Base-by-base conservation (phyloP, 2,888 invertebrate species). In the Panorpa germanica region DNA sequence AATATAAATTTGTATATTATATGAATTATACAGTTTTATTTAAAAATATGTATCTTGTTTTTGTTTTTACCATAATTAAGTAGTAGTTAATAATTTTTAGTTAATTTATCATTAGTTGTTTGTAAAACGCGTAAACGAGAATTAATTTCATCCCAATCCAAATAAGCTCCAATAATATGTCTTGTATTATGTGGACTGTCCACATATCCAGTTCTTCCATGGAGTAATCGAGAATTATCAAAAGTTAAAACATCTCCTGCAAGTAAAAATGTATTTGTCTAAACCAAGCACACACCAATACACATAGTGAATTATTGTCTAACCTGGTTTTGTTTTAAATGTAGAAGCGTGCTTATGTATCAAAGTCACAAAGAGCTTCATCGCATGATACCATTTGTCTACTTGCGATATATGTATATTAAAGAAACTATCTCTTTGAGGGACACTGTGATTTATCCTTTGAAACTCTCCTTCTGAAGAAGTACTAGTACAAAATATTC, bases 91-190 rank as follows among this genome's bases (percentile, higher is more conserved):
- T n/a, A n/a, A n/a, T n/a, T n/a, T n/a, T n/a, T n/a, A n/a, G n/a
- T n/a, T n/a, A n/a, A n/a, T n/a, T n/a, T n/a, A n/a, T n/a, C n/a
- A n/a, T n/a, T n/a, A n/a, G n/a, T n/a, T n/a, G n/a, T n/a, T n/a
- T n/a, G n/a, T n/a, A n/a, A n/a, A 3, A 55, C 50, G 37, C 68
- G 50, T 32, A 64, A 48, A 36, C 65, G 59, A 2, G 77, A 78
- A 43, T 71, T 71, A 37, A 78, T 62, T 43, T 76, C 71, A 48
- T 81, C 81, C 80, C 80, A 81, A 46, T 77, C 75, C 6, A 80
- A 47, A 45, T 78, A 81, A 27, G 68, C 70, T 7, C 81, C 80
- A 35, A 76, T 65, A n/a, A 80, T 51, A 41, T 68, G 65, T 31
- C 78, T 50, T 0, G 56, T 49, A 29, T 33, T 46, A 0, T 49